A percentile compares a stretch with the other conserved stretches of the same genome.
phyloP scores from a whole-genome alignment of 2,113 vertebrate genomes.

The Cavia aperea region DNA sequence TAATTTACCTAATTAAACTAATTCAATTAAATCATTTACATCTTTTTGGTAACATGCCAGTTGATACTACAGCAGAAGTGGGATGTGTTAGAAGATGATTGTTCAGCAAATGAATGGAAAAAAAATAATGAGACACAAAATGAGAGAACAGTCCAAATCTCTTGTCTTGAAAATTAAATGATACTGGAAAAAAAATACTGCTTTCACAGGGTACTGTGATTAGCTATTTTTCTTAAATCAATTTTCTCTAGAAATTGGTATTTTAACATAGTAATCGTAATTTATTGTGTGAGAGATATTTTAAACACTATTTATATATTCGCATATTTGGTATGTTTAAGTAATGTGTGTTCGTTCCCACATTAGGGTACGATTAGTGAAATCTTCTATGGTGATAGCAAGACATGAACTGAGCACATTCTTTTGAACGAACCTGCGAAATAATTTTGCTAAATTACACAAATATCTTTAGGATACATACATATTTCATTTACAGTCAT shows the following conservation, averaged over 20 bases:
- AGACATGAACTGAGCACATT: neutral
- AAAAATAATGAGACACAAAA: slow-evolving; percentile 55
- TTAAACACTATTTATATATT: slow-evolving; percentile 64
- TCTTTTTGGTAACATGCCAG: slow-evolving; percentile 57
- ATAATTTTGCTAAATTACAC: slow-evolving; percentile 60
- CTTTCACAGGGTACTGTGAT: slow-evolving; percentile 24
- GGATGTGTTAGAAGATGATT: slow-evolving; percentile 65
- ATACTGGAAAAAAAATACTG: neutral
- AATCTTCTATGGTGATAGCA: slow-evolving; percentile 40
- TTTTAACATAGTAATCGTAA: slow-evolving; percentile 56
- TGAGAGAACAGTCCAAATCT: slow-evolving; percentile 21
- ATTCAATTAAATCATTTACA: slow-evolving; percentile 70
- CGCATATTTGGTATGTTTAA: slow-evolving; percentile 59
- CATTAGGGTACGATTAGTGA: slow-evolving; percentile 23
- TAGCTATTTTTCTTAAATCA: slow-evolving; percentile 60
- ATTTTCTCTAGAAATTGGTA: slow-evolving; percentile 43
- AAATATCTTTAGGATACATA: slow-evolving; percentile 41
- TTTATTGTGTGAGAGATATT: slow-evolving; percentile 61
- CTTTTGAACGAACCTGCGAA: slow-evolving; percentile 55
- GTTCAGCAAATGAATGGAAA: slow-evolving; percentile 66
- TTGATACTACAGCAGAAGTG: slow-evolving; percentile 51
- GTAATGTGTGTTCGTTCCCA: slow-evolving; percentile 50
- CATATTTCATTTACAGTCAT: slow-evolving; percentile 49
- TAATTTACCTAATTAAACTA: slow-evolving; percentile 71
- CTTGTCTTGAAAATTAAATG: slow-evolving; percentile 46